Base-by-base conservation (phyloP, 2,113 vertebrate species). In the Planiliza haematocheilus region DNA sequence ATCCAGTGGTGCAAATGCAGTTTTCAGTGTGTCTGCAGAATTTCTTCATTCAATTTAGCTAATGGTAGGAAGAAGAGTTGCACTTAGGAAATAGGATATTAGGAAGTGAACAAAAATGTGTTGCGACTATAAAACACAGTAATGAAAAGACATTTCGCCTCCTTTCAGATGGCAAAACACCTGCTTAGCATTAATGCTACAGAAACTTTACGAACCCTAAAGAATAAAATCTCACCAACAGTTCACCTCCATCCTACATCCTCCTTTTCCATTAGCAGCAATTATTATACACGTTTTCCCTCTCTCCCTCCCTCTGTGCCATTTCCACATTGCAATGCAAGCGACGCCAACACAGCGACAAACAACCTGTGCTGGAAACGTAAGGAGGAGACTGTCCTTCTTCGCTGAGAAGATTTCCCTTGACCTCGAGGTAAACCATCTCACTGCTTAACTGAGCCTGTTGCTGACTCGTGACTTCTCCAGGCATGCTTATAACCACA, bases 391-490 rank as follows among this genome's bases (percentile, higher is more conserved):
- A 43, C 59, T 4, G 37, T 20, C 73, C 70, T 38, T 41, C 57
- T 58, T 69, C 61, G 69, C 52, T 69, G 49, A 51, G 24, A 30
- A 30, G 24, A 18, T 52, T 63, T 52, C 49, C 60, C 4, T 42
- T 89, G 89, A 90, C 86, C 85, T 79, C 74, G 61, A 77, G 69
- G 55, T 86, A 70, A 86, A 86, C 65, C 43, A 69, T 77, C 75
- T 73, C 53, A 6, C 57, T 75, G 85, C 72, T 79, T 76, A 81
- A 81, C 80, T 59, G 79, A 80, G 87, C 66, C 57, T 70, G 83
- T 77, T 90, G 88, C 90, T 89, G 88, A 89, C 85, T 87, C 53
- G 59, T 67, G 79, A 76, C 81, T 88, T 86, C 75, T 62, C 13
- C 7, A 69, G 82, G 81, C 82, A 88, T 81, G 83, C 86, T 88